Conservation (phyloP, 1,140 invertebrate genomes). For the Pogonomyrmex californicus region DNA sequence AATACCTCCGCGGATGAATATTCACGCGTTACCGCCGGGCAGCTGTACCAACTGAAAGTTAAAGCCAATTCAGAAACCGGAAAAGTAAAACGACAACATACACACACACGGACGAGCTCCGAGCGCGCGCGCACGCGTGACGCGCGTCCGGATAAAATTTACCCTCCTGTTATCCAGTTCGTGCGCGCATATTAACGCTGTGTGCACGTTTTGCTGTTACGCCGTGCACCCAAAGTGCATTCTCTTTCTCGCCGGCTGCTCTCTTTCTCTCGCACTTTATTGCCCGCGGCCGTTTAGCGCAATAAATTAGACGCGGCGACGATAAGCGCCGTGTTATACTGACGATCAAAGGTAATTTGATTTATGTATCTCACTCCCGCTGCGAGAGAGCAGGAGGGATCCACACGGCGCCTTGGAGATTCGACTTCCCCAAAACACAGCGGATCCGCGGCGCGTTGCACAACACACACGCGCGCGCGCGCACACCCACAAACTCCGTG, state of each 20-base stretch:
- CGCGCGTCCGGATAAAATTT: constrained; percentile 44
- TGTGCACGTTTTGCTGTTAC: not conserved
- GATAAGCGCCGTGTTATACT: constrained; percentile 38
- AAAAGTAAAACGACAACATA: constrained; percentile 51
- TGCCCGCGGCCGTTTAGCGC: constrained; percentile 36
- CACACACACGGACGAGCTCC: not conserved
- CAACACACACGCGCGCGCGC: not conserved
- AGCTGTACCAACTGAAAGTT: constrained; percentile 53
- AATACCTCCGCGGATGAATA: constrained; percentile 57
- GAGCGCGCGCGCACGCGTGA: constrained; percentile 16
- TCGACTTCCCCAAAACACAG: constrained; percentile 45
- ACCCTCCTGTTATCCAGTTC: constrained; percentile 48
- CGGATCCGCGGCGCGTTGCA: constrained; percentile 12
- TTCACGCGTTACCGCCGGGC: constrained; percentile 51
- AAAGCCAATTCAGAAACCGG: constrained; percentile 55
- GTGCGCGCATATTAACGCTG: constrained; percentile 32
- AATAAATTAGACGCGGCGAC: constrained; percentile 58
- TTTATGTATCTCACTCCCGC: constrained; percentile 31
- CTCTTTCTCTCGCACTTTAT: constrained; percentile 39
- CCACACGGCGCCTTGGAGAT: constrained; percentile 32
- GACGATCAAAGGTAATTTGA: constrained; percentile 63
- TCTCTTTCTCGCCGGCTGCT: not conserved
- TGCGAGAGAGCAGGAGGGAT: not conserved
- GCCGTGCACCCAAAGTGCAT: not conserved
- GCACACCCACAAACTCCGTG: not conserved